Conservation (phyloP, 2,797 vertebrate genomes). For the Hemibagrus guttatus region DNA sequence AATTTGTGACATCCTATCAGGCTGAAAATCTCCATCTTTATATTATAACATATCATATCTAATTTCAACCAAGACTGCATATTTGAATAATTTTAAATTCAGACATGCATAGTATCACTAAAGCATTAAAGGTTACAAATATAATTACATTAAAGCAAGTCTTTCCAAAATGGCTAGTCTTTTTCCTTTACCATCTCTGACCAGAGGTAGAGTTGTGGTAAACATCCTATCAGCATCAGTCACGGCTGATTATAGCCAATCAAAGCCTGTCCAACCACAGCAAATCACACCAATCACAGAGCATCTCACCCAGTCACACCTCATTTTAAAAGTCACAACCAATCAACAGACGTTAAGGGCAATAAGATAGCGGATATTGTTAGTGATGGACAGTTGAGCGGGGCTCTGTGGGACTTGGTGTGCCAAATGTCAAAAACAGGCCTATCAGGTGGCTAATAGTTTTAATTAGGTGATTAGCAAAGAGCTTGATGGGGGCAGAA, state of each 20-base stretch:
- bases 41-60: not conserved
- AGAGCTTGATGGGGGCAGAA: conserved; percentile 51
- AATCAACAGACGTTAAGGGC: conserved; percentile 44
- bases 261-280: conserved; percentile 43
- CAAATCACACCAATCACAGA: conserved; percentile 50
- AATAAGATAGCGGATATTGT: conserved; percentile 34
- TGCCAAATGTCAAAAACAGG: conserved; percentile 56
- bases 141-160: not conserved
- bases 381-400: conserved; percentile 40
- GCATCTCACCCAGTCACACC: conserved; percentile 47
- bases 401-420: conserved; percentile 39
- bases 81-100: not conserved
- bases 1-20: not conserved
- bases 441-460: conserved; percentile 54
- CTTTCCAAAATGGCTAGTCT: conserved; percentile 1
- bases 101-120: not conserved
- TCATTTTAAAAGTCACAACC: conserved; percentile 53
- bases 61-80: not conserved
- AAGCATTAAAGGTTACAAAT: not conserved
- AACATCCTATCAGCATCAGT: conserved; percentile 52
- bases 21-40: not conserved
- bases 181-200: not conserved
- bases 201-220: conserved; percentile 38
- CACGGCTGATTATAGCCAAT: conserved; percentile 49
- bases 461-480: conserved; percentile 59